Conservation (phyloP, 2,888 invertebrate species). For the Cantharis nigra region DNA sequence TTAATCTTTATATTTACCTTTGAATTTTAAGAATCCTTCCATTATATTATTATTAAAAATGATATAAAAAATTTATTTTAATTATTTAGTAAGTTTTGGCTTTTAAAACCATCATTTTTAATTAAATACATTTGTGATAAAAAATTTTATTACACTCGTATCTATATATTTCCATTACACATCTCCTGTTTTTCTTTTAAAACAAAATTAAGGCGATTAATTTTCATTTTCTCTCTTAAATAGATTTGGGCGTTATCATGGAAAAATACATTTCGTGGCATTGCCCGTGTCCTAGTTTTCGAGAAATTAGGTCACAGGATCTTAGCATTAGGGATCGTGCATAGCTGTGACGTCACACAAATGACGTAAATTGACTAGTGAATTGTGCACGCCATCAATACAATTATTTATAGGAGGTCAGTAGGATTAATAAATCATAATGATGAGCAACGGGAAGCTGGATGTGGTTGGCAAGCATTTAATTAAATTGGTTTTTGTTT, state of each 20-base stretch:
- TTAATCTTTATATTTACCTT: no score
- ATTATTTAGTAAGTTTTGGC: not conserved
- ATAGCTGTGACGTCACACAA: constrained; percentile 13
- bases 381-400: not conserved
- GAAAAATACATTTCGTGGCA: constrained; percentile 14
- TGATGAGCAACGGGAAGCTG: not conserved
- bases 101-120: not conserved
- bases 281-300: constrained; percentile 11
- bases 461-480: constrained; percentile 4
- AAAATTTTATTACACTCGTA: not conserved
- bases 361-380: constrained; percentile 14
- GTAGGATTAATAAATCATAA: constrained; percentile 5
- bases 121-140: not conserved
- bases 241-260: constrained; percentile 1
- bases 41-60: no score
- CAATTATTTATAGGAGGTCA: not conserved
- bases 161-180: not conserved
- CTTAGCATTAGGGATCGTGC: constrained; percentile 1
- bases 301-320: constrained; percentile 22
- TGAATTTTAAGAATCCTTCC: no score
- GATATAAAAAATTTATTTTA: not conserved
- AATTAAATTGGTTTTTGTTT: constrained; percentile 11
- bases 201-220: not conserved
- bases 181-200: not conserved
- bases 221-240: not conserved